Conservation (phyloP, 2,113 vertebrate genomes). For the Ammodytes dubius region DNA sequence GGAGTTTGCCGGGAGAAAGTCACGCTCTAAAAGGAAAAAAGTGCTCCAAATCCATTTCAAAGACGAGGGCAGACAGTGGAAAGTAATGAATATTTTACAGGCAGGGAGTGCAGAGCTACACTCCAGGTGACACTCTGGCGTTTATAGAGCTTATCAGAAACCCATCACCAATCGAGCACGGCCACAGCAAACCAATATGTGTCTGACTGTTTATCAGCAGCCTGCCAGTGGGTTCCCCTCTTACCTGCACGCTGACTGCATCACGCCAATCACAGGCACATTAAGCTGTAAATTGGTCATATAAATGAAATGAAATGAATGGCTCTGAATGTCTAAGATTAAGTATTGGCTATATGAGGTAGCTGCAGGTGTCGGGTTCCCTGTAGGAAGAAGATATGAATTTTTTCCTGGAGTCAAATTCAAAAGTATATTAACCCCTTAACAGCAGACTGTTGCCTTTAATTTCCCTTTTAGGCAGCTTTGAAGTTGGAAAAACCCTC, state of each 20-base stretch:
- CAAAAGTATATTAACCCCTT: conserved; percentile 26
- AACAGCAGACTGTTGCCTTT: neutral
- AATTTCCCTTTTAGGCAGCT: neutral
- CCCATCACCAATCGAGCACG: conserved; percentile 56
- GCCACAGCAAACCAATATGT: conserved; percentile 53
- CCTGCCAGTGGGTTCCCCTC: conserved; percentile 50
- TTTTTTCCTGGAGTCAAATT: conserved; percentile 52
- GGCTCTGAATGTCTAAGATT: conserved; percentile 45
- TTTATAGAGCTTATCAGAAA: conserved; percentile 79
- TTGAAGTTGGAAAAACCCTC: neutral
- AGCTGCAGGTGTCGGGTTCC: conserved; percentile 17
- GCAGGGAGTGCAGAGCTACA: conserved; percentile 56
- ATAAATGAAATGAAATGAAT: conserved; percentile 48
- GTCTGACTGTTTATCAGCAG: conserved; percentile 74
- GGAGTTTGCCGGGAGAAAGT: conserved; percentile 50
- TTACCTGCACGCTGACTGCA: conserved; percentile 49
- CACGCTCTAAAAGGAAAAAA: conserved; percentile 62
- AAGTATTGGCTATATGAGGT: conserved; percentile 21
- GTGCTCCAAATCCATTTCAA: conserved; percentile 69
- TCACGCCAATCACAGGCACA: conserved; percentile 62
- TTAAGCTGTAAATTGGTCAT: conserved; percentile 54
- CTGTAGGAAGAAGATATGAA: conserved; percentile 46
- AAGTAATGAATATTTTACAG: conserved; percentile 85
- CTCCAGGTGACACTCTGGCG: conserved; percentile 66
- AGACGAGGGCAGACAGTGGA: conserved; percentile 69